Evolutionary conservation across 2,888 invertebrate species (phyloP).

Genomic region (Desoria tigrina): DNA sequence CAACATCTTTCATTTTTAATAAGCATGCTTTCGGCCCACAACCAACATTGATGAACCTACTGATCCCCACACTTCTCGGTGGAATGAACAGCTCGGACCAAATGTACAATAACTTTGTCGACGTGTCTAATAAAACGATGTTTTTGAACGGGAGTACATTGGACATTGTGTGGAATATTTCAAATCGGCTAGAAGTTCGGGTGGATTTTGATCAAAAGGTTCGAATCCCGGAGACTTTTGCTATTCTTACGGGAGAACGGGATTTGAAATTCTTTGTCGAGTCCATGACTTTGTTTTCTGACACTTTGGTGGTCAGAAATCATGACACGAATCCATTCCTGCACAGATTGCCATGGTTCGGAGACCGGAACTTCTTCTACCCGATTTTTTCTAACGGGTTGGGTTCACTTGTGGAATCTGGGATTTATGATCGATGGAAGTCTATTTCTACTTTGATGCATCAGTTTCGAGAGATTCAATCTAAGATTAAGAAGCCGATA

Average conservation of each 20-base stretch:
- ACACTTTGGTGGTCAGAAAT: neutral
- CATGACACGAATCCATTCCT: neutral
- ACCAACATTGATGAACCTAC: neutral
- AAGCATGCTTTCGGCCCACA: too few species aligned
- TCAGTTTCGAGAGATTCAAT: too few species aligned
- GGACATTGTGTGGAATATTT: neutral
- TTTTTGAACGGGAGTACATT: slow-evolving; percentile 3
- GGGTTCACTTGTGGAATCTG: neutral
- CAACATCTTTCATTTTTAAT: neutral
- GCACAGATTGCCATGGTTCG: slow-evolving; percentile 7
- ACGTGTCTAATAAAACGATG: neutral
- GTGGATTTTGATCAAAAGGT: neutral
- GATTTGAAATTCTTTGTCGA: neutral
- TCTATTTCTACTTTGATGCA: too few species aligned
- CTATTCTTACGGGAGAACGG: neutral
- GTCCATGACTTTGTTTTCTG: neutral
- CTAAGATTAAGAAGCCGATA: too few species aligned
- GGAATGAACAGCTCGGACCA: neutral
- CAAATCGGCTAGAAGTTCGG: neutral
- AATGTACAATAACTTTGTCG: neutral
- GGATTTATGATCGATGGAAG: slow-evolving; percentile 10
- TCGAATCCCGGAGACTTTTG: neutral
- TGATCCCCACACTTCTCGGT: slow-evolving; percentile 1
- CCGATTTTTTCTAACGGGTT: neutral
- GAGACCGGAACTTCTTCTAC: slow-evolving; percentile 6